A percentile compares a stretch with the other conserved stretches of the same genome.
phyloP scores from a whole-genome alignment of 2,888 invertebrate species.

The Spodoptera littoralis region DNA sequence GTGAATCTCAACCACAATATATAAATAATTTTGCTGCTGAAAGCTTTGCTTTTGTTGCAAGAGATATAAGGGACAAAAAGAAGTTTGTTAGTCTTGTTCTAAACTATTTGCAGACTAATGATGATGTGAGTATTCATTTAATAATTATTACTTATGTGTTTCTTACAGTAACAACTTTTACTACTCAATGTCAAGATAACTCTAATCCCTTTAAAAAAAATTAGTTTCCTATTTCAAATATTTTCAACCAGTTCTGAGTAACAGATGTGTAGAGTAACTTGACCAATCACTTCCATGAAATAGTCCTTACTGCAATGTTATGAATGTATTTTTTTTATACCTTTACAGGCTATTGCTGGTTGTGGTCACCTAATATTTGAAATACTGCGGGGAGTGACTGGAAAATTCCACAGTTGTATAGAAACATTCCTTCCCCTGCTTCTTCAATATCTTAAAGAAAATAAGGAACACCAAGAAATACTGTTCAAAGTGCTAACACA shows the following conservation, averaged over 20 bases:
- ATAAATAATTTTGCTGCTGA: constrained; percentile 98
- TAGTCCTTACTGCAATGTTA: background rate
- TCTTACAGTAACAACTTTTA: too few relatives aligned
- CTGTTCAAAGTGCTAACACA: constrained; percentile 91
- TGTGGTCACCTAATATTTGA: constrained; percentile 96
- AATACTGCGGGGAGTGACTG: constrained; percentile 94
- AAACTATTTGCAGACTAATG: constrained; percentile 90
- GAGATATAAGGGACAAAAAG: constrained; percentile 95
- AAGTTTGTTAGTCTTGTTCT: constrained; percentile 92
- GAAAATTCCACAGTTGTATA: constrained; percentile 95
- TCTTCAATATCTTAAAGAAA: constrained; percentile 89
- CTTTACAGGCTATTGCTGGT: constrained; percentile 91
- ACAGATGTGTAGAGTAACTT: too few relatives aligned
- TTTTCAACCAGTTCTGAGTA: too few relatives aligned
- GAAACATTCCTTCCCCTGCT: constrained; percentile 91
- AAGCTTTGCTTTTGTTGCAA: constrained; percentile 97
- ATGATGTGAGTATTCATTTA: constrained; percentile 89
- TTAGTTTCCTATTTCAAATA: too few relatives aligned
- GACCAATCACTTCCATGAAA: too few relatives aligned
- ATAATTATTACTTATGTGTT: too few relatives aligned
- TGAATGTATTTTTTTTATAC: background rate
- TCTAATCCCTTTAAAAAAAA: too few relatives aligned
- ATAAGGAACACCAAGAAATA: constrained; percentile 83
- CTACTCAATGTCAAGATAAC: too few relatives aligned
- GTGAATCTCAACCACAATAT: constrained; percentile 93